Evolutionary conservation across 1,140 invertebrate genomes (phyloP).

Genomic region (Lordiphosa collinella): DNA sequence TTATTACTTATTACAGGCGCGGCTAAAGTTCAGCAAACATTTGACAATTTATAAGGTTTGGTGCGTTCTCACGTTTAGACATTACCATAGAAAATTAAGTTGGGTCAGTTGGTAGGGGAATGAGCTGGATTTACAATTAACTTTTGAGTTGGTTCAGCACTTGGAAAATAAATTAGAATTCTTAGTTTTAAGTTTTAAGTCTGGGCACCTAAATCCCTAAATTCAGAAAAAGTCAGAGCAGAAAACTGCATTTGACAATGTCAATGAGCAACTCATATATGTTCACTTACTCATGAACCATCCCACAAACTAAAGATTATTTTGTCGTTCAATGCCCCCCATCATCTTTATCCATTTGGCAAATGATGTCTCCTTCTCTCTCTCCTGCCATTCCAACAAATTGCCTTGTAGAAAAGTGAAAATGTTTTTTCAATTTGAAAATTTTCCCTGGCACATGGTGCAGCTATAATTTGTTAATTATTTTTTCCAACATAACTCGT

Average conservation of each 20-base stretch:
- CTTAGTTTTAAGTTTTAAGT: no score
- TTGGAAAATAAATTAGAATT: no score
- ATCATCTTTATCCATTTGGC: slow-evolving; percentile 10
- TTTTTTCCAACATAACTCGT: slow-evolving; percentile 57
- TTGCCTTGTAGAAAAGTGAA: slow-evolving; percentile 60
- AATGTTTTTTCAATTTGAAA: slow-evolving; percentile 65
- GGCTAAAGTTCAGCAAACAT: slow-evolving; percentile 36
- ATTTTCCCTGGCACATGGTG: slow-evolving; percentile 59
- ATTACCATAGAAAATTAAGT: slow-evolving; percentile 9
- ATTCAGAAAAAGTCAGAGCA: background rate
- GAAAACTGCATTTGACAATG: no score
- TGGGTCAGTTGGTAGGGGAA: background rate
- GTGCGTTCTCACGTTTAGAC: slow-evolving; percentile 32
- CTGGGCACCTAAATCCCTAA: no score
- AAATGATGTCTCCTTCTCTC: slow-evolving; percentile 20
- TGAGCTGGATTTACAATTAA: no score
- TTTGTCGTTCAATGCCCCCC: slow-evolving; percentile 3
- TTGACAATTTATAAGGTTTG: slow-evolving; percentile 43
- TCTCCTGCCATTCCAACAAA: slow-evolving; percentile 26
- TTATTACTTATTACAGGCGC: slow-evolving; percentile 28
- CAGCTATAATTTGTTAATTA: slow-evolving; percentile 75
- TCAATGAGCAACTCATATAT: no score
- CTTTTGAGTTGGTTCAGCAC: no score
- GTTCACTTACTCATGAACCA: no score
- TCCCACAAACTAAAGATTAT: no score